A percentile compares a stretch with the other conserved stretches of the same genome.
phyloP scores from a whole-genome alignment of 1,140 invertebrate genomes.

The Lepidostoma basale region DNA sequence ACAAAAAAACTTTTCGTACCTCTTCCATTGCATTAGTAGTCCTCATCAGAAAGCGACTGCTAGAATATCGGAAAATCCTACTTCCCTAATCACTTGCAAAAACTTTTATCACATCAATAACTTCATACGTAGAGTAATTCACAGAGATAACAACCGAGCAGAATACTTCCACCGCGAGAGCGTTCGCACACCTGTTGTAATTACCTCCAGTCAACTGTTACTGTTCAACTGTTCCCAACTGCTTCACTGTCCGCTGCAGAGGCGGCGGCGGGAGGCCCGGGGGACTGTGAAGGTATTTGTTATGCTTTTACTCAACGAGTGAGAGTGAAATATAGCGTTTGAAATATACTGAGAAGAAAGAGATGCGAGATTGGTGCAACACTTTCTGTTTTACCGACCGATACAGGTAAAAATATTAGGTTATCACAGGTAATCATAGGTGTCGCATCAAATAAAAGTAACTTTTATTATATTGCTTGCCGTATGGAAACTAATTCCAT shows the following conservation, averaged over 20 bases:
- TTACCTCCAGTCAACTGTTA: conserved; percentile 18
- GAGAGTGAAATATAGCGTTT: conserved; percentile 26
- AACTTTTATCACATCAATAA: conserved; percentile 32
- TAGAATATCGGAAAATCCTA: neutral
- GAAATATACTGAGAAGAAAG: conserved; percentile 1
- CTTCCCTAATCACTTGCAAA: conserved; percentile 9
- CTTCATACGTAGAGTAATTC: neutral
- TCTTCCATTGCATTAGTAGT: conserved; percentile 32
- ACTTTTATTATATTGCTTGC: neutral
- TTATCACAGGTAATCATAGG: conserved; percentile 10
- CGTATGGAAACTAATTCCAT: too few species aligned
- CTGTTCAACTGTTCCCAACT: neutral
- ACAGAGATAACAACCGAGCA: conserved; percentile 16
- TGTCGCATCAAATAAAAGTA: neutral
- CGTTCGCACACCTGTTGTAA: conserved; percentile 38
- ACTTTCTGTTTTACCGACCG: conserved; percentile 9
- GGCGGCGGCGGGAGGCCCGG: neutral
- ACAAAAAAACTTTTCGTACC: conserved; percentile 34
- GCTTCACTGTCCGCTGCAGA: neutral
- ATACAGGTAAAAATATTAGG: conserved; percentile 25
- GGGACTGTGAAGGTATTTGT: conserved; percentile 29
- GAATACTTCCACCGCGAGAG: conserved; percentile 31
- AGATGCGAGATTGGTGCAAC: conserved; percentile 2
- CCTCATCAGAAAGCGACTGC: conserved; percentile 31
- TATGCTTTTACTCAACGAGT: conserved; percentile 29